Evolutionary conservation across 2,113 vertebrate species (phyloP).

Genomic region (Psephotus haematonotus): DNA sequence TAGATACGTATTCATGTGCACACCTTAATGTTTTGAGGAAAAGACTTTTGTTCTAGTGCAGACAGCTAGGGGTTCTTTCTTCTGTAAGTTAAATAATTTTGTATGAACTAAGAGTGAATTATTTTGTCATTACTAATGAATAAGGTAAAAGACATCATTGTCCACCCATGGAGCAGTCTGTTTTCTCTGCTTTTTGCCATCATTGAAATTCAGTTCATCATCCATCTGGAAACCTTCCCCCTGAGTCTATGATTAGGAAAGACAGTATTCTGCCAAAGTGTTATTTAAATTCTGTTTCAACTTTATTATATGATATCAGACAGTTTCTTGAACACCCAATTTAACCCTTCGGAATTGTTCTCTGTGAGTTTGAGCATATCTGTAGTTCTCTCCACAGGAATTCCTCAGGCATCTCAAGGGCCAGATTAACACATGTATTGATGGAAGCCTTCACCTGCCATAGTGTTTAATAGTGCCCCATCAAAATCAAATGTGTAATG

Average conservation of each 20-base stretch:
- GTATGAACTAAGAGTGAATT: background rate
- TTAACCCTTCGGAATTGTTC: slow-evolving; percentile 14
- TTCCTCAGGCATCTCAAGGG: slow-evolving; percentile 2
- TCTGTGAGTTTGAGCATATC: background rate
- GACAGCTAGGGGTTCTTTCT: background rate
- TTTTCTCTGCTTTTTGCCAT: background rate
- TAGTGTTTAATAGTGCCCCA: slow-evolving; percentile 19
- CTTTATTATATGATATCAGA: background rate
- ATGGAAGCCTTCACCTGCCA: slow-evolving; percentile 24
- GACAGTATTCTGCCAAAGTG: background rate
- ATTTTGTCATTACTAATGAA: background rate
- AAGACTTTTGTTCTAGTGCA: background rate
- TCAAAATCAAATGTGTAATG: slow-evolving; percentile 37
- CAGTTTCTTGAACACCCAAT: background rate
- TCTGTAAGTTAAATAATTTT: background rate
- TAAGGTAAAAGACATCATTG: background rate
- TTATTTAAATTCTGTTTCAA: slow-evolving; percentile 7
- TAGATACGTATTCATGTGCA: background rate
- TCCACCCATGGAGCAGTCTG: background rate
- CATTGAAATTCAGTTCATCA: background rate
- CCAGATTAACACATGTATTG: slow-evolving; percentile 10
- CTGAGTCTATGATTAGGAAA: background rate
- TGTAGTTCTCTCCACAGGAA: background rate
- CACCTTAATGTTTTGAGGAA: background rate
- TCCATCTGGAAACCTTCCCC: background rate